These are phyloP conservation scores for Phasia obesa DNA, from an alignment of 2,888 invertebrate genomes.

Conservation along the genomic window DNA sequence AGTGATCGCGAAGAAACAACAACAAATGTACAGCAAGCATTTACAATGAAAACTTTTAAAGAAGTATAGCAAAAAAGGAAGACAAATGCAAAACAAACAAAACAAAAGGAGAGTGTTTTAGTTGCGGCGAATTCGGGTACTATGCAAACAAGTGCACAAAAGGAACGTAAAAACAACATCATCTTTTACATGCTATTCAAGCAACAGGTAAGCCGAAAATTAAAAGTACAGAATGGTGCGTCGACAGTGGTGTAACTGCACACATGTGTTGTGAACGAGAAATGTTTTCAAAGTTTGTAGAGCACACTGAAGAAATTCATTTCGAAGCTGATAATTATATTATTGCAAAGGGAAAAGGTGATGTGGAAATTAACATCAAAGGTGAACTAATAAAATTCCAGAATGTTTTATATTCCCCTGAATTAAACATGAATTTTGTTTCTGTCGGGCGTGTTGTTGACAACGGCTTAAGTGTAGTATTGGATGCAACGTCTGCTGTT, in stretches of 20 bases:
- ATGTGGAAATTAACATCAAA: conserved; percentile 56
- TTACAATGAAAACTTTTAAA: conserved; percentile 10
- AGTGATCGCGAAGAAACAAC: conserved; percentile 11
- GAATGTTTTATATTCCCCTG: conserved; percentile 66
- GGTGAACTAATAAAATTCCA: conserved; percentile 57
- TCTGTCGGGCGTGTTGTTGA: conserved; percentile 67
- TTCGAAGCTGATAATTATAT: conserved; percentile 62
- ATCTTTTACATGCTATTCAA: neutral
- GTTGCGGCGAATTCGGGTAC: conserved; percentile 4
- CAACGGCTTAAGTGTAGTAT: conserved; percentile 62
- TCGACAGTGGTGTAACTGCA: conserved; percentile 68
- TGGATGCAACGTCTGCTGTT: conserved; percentile 45
- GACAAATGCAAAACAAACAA: neutral
- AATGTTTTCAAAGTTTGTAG: conserved; percentile 51
- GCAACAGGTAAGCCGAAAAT: neutral
- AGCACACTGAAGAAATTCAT: conserved; percentile 54
- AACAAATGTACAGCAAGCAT: conserved; percentile 46
- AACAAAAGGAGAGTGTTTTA: conserved; percentile 1
- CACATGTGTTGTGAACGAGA: conserved; percentile 64
- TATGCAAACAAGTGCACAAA: conserved; percentile 8
- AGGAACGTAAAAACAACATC: neutral
- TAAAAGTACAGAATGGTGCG: conserved; percentile 46
- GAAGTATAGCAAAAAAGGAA: neutral
- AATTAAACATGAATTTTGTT: conserved; percentile 65
- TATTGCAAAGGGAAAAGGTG: conserved; percentile 51